phyloP scores from a whole-genome alignment of 2,888 invertebrate genomes.

The Cactoblastis cactorum region DNA sequence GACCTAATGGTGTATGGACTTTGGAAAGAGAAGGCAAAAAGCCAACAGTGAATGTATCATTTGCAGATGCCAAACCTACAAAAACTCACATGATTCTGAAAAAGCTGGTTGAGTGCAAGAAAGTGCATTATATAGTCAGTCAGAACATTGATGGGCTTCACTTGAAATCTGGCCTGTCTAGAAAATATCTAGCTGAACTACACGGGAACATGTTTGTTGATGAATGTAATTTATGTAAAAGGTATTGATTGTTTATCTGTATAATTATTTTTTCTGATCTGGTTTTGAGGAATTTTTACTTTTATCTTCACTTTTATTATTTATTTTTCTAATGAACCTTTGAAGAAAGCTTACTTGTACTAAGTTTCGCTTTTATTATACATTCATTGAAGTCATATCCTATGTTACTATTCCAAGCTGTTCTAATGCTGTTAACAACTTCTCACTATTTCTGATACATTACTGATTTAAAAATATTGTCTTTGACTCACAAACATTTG shows the following conservation, averaged over 20 bases:
- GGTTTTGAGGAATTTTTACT: neutral
- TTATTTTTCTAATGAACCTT: no score
- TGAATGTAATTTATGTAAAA: slow-evolving; percentile 93
- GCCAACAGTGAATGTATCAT: slow-evolving; percentile 90
- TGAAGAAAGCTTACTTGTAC: no score
- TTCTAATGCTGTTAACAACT: no score
- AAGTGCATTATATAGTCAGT: slow-evolving; percentile 92
- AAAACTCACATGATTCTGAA: slow-evolving; percentile 95
- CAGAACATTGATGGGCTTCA: slow-evolving; percentile 99
- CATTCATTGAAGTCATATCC: no score
- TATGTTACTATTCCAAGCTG: no score
- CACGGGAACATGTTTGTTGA: slow-evolving; percentile 99
- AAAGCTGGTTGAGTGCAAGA: slow-evolving; percentile 83
- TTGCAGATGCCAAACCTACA: slow-evolving; percentile 94
- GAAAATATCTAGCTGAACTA: slow-evolving; percentile 91
- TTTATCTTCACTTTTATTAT: no score
- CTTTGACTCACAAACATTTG: no score
- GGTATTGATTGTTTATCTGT: slow-evolving; percentile 54
- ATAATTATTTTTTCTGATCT: neutral
- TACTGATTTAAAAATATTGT: no score
- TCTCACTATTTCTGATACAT: no score
- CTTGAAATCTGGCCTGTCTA: slow-evolving; percentile 90
- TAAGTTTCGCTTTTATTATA: no score
- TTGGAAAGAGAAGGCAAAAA: slow-evolving; percentile 93
- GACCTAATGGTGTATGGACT: slow-evolving; percentile 98